Base-by-base conservation (phyloP, 2,888 invertebrate species). In the Meghimatium bilineatum region DNA sequence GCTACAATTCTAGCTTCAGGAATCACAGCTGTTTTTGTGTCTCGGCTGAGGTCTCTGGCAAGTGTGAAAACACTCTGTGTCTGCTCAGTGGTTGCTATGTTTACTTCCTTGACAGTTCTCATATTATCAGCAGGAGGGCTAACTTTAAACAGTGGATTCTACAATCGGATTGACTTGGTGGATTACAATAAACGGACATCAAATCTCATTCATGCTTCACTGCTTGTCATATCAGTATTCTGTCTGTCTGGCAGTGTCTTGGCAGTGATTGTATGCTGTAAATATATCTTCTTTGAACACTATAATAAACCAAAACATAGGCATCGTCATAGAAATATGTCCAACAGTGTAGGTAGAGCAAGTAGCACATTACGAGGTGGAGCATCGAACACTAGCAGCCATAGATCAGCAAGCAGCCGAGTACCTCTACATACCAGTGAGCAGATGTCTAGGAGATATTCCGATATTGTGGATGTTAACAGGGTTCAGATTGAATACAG, bases 81-180 rank as follows among this genome's bases (percentile, higher is more conserved):
- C 32, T 75, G 87, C 49, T 88, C 91, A 5, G 78, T 89, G 38
- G 83, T 90, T 60, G 89, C 89, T 20, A 87, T 87, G 71, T 36
- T 90, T 26, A 84, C 88, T 17, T 90, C 91, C 0, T 85, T 90
- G 74, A 88, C 87, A 26, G 89, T 90, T 87, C 75, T 90, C 5
- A 89, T 90, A 60, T 83, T 92, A 49, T 90, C 91, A 29, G 88
- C 88, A 56, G 91, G 90, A 56, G 91, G 91, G 38, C 83, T 92
- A 69, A 88, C 90, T 79, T 86, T 86, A 29, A 86, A 82, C 29
- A 92, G 91, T 86, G 88, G 88, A 5, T 91, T 92, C 82, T 92
- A 91, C 78, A 72, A 85, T 36, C 83, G 84, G 32, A 67, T 84
- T 36, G 78, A 81, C 32, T 81, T 84, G 60, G 71, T 85, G 38